Percentiles rank a stretch among this genome's conserved stretches.
phyloP scores from a whole-genome alignment of 2,113 vertebrate genomes.

The Daboia siamensis region DNA sequence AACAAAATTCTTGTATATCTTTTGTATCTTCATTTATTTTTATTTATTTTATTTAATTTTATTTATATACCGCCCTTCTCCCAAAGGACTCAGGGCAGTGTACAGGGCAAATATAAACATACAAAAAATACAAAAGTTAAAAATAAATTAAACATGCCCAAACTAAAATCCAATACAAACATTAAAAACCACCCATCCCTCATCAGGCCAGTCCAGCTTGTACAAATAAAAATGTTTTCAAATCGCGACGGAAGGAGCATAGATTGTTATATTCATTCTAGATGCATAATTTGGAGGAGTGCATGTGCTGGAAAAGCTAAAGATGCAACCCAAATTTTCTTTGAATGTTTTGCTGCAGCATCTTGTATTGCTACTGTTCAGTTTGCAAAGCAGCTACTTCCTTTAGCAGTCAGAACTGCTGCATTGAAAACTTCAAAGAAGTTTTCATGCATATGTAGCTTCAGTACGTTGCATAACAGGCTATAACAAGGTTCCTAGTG shows the following conservation, averaged over 20 bases:
- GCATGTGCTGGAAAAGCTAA: neutral
- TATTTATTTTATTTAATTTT: too few relatives aligned
- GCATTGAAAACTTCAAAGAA: neutral
- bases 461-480: neutral
- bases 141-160: too few relatives aligned
- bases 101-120: too few relatives aligned
- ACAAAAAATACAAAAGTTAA: too few relatives aligned
- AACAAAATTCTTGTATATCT: neutral
- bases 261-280: neutral
- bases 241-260: too few relatives aligned
- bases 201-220: too few relatives aligned
- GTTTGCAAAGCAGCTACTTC: neutral
- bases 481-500: neutral
- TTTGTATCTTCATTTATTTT: neutral
- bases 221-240: too few relatives aligned
- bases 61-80: too few relatives aligned
- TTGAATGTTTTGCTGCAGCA: neutral
- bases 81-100: too few relatives aligned
- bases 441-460: neutral
- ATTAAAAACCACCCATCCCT: too few relatives aligned
- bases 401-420: neutral
- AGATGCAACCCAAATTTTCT: neutral
- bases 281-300: neutral
- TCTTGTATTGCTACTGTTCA: neutral
- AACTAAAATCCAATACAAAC: too few relatives aligned